Percentiles rank a stretch among this genome's conserved stretches.
Evolutionary conservation across 2,888 invertebrate genomes (phyloP).

Genomic region (Bugulina stolonifera): DNA sequence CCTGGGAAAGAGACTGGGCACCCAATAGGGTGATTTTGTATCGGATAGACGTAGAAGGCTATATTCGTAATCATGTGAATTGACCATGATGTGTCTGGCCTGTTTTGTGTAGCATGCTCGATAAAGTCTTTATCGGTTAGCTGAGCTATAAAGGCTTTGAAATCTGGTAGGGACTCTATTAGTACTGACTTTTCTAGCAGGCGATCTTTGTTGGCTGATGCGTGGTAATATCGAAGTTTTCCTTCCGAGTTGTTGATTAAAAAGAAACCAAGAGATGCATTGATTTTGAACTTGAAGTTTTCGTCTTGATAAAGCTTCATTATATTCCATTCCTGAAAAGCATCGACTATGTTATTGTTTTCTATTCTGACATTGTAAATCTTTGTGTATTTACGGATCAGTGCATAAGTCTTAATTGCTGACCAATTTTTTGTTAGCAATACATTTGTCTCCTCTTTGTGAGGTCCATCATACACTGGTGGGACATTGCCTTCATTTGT

Average conservation of each 20-base stretch:
- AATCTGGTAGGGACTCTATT: not conserved
- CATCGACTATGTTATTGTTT: conserved; percentile 1
- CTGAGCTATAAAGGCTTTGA: not conserved
- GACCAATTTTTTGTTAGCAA: not conserved
- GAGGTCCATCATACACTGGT: not conserved
- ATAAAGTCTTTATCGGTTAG: not conserved
- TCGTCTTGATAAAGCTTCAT: not conserved
- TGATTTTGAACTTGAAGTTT: not conserved
- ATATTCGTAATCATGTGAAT: conserved; percentile 6
- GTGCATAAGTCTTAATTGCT: not conserved
- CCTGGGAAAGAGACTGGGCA: not conserved
- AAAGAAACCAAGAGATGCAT: not conserved
- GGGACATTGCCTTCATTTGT: not conserved
- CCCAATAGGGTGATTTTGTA: not conserved
- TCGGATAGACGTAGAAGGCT: not conserved
- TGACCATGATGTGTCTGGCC: conserved; percentile 15
- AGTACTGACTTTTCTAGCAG: not conserved
- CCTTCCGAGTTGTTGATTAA: not conserved
- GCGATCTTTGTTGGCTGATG: not conserved
- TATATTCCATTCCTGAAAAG: no score
- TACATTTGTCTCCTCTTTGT: not conserved
- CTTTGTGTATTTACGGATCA: not conserved
- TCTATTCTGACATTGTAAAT: conserved; percentile 10
- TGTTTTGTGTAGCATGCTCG: not conserved
- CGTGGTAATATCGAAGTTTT: not conserved